These are phyloP conservation scores for Sarcophaga caerulescens DNA, from an alignment of 2,888 invertebrate genomes.

Conservation along the genomic window DNA sequence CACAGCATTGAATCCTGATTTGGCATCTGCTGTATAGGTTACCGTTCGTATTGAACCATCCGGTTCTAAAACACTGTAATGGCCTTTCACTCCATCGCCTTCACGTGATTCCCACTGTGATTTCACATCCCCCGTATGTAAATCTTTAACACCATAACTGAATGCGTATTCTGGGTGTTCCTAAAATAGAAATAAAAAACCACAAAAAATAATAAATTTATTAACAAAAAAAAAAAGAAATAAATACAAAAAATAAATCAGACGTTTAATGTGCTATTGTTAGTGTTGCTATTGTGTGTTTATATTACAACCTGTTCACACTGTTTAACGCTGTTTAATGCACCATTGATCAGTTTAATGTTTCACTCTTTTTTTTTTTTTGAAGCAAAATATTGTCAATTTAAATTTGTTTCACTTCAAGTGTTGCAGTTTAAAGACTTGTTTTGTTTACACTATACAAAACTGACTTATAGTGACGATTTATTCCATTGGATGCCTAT, in stretches of 20 bases:
- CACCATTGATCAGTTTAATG: slow-evolving; percentile 7
- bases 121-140: slow-evolving; percentile 83
- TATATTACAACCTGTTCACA: slow-evolving; percentile 26
- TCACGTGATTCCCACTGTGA: slow-evolving; percentile 84
- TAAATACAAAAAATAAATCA: slow-evolving; percentile 36
- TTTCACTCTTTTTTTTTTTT: not conserved
- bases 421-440: not conserved
- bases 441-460: slow-evolving; percentile 1
- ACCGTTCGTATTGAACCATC: slow-evolving; percentile 84
- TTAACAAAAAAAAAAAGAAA: not conserved
- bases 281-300: slow-evolving; percentile 11
- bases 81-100: slow-evolving; percentile 82
- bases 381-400: not conserved
- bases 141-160: slow-evolving; percentile 84
- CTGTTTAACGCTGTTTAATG: not conserved
- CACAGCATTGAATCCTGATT: slow-evolving; percentile 83
- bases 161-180: slow-evolving; percentile 83
- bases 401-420: slow-evolving; percentile 11
- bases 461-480: too few species aligned
- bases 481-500: too few species aligned
- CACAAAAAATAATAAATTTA: slow-evolving; percentile 27
- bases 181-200: slow-evolving; percentile 74
- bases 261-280: not conserved
- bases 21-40: slow-evolving; percentile 83
- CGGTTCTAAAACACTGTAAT: slow-evolving; percentile 86